A percentile compares a stretch with the other conserved stretches of the same genome.
phyloP scores from a whole-genome alignment of 1,140 invertebrate species.

The Ceratosolen fusciceps region DNA sequence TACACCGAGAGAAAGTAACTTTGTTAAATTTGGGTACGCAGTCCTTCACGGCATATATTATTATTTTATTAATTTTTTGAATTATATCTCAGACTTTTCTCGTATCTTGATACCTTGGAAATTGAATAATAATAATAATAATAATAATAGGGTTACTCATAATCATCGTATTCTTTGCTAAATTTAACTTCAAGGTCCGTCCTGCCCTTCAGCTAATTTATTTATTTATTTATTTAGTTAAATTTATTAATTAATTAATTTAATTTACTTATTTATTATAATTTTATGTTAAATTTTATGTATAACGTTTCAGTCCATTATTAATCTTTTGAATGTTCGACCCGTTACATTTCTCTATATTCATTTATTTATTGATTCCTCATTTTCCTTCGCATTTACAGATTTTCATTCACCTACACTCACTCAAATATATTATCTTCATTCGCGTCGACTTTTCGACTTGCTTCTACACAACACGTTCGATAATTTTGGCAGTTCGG shows the following conservation, averaged over 20 bases:
- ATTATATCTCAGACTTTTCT: slow-evolving; percentile 48
- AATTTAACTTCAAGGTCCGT: slow-evolving; percentile 6
- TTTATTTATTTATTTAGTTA: too few relatives aligned
- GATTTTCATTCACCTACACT: too few relatives aligned
- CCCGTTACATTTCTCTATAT: slow-evolving; percentile 17
- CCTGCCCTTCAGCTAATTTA: slow-evolving; percentile 8
- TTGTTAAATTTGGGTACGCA: slow-evolving; percentile 13
- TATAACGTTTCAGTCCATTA: slow-evolving; percentile 34
- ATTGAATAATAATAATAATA: too few relatives aligned
- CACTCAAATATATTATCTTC: slow-evolving; percentile 25
- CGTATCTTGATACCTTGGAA: slow-evolving; percentile 20
- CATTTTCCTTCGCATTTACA: slow-evolving; percentile 27
- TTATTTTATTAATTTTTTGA: slow-evolving; percentile 47
- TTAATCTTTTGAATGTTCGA: slow-evolving; percentile 29
- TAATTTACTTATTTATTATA: too few relatives aligned
- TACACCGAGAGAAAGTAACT: slow-evolving; percentile 22
- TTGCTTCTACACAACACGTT: slow-evolving; percentile 38
- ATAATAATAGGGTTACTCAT: slow-evolving; percentile 8
- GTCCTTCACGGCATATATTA: slow-evolving; percentile 23
- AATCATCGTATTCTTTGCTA: background rate
- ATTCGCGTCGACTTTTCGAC: slow-evolving; percentile 15
- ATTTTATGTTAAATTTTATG: too few relatives aligned
- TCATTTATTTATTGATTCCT: slow-evolving; percentile 6
- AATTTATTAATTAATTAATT: too few relatives aligned
- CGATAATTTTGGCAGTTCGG: slow-evolving; percentile 50